Evolutionary conservation across 2,888 invertebrate genomes (phyloP).

Genomic region (Clanis bilineata): DNA sequence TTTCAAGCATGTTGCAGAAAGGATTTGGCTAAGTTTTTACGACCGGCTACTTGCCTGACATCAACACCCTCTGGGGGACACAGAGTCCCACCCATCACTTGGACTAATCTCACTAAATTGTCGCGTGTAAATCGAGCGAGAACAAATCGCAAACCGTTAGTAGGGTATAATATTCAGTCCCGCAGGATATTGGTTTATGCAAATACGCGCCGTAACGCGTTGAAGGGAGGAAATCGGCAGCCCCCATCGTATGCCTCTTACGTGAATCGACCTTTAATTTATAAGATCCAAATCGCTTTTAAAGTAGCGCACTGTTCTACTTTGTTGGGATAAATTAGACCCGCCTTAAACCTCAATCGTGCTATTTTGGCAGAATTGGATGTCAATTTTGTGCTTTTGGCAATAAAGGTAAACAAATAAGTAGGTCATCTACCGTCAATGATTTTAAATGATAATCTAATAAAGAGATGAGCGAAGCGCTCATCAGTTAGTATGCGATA

Average conservation of each 20-base stretch:
- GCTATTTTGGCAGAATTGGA: background rate
- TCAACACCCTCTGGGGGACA: no score
- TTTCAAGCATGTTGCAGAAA: no score
- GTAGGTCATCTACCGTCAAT: no score
- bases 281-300: constrained; percentile 11
- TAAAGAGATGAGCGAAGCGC: no score
- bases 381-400: no score
- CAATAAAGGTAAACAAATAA: no score
- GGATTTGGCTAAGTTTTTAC: no score
- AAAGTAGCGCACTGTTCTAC: background rate
- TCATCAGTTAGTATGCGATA: no score
- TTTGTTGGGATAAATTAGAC: background rate
- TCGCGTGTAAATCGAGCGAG: background rate
- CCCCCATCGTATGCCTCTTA: constrained; percentile 11
- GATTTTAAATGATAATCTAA: no score
- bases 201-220: constrained; percentile 15
- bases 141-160: background rate
- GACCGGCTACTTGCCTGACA: no score
- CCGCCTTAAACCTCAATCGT: background rate
- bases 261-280: constrained; percentile 13
- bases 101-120: background rate
- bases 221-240: constrained; percentile 17
- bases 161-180: constrained; percentile 1
- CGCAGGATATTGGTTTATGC: constrained; percentile 19
- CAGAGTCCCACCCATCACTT: no score